phyloP scores from a whole-genome alignment of 92 coral and sea anemone species.

The Actinernus sp. region DNA sequence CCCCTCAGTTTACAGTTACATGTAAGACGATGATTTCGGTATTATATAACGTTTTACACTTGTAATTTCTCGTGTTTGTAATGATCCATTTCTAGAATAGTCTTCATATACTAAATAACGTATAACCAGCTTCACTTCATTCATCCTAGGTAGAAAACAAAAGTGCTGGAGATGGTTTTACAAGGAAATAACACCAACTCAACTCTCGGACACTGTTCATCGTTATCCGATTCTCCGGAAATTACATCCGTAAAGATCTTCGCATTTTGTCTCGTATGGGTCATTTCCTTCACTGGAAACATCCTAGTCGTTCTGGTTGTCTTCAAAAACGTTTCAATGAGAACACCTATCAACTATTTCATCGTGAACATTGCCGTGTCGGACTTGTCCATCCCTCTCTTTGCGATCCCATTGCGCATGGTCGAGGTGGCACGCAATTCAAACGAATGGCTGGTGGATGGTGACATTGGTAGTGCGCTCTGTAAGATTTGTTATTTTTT shows the following conservation, averaged over 20 bases:
- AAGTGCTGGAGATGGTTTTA: no score
- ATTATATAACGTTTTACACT: no score
- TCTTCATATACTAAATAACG: no score
- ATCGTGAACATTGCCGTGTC: constrained; percentile 41
- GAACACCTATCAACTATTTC: constrained; percentile 25
- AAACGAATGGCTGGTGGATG: constrained; percentile 36
- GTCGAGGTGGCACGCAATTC: background rate
- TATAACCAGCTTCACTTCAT: no score
- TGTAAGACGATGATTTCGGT: no score
- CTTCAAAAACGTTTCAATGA: constrained; percentile 4
- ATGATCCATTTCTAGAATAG: no score
- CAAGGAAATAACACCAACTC: no score
- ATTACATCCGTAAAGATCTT: background rate
- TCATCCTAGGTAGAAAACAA: no score
- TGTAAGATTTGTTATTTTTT: constrained; percentile 24
- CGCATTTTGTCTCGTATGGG: background rate
- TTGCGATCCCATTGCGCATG: constrained; percentile 14
- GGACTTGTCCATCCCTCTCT: constrained; percentile 18
- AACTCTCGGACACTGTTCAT: no score
- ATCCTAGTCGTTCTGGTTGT: constrained; percentile 27
- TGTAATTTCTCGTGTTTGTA: no score
- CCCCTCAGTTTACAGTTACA: no score
- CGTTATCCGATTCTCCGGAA: background rate
- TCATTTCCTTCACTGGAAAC: constrained; percentile 31
- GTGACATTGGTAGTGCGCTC: constrained; percentile 12